Base-by-base conservation (phyloP, 2,113 vertebrate species). In the Phaethornis superciliosus region DNA sequence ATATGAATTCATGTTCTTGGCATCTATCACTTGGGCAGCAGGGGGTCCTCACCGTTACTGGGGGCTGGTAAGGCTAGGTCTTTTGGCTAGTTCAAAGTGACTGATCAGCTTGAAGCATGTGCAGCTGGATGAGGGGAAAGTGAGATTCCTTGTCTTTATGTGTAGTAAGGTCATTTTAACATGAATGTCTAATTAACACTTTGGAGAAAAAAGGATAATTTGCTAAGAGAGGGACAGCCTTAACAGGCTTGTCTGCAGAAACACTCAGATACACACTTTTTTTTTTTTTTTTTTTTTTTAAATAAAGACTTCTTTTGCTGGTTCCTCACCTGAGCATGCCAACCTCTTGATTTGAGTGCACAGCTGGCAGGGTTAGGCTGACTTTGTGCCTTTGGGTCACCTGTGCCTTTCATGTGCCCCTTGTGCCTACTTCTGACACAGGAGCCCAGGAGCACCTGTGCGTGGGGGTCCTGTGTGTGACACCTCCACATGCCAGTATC, bases 1-100 rank as follows among this genome's bases (percentile, higher is more conserved):
- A 3, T 52, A 54, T 22, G 6, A 71, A 33, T 23, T 60, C 0
- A 2, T 64, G 21, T 24, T 84, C 65, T 56, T 56, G 49, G 26
- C 42, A 21, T 2, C 1, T 12, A 12, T 6, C 1, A 1, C 9
- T 3, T 59, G 40, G 40, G 27, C 1, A 2, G 28, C 14, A 40
- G 17, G 7, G 15, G 5, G 1, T 21, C 37, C 33, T 80, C 27
- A 2, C 32, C 15, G 4, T 58, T 8, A 0, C 2, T 42, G 18
- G 21, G 20, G 20, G n/a, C 24, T 59, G 46, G 1, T 19, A 42
- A 56, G 32, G 16, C 9, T 32, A 77, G 15, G 4, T 8, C 67
- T 86, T 47, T 37, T 5, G 33, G 30, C 8, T 60, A 56, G 24
- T 78, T 79, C 11, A 13, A 67, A 64, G 20, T 67, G 69, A 55